Percentiles rank a stretch among this genome's conserved stretches.
These are phyloP conservation scores for Siniperca scherzeri DNA, from an alignment of 2,797 vertebrate species.

Conservation along the genomic window DNA sequence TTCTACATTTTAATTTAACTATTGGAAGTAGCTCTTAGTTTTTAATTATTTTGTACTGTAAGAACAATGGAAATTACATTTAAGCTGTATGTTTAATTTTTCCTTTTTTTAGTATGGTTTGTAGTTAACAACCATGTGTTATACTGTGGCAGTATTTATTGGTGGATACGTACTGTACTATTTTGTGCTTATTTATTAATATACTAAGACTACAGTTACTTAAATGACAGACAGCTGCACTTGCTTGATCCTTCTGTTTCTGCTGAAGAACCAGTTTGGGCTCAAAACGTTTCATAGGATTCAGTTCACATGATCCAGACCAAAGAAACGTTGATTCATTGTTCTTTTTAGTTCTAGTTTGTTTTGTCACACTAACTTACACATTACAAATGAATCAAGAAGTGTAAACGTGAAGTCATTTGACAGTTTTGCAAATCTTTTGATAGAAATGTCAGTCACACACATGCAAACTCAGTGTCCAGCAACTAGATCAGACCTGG, in stretches of 20 bases:
- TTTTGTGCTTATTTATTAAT: background rate
- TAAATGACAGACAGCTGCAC: too few species aligned
- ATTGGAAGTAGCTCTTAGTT: slow-evolving; percentile 6
- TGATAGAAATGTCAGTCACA: background rate
- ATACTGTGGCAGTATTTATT: background rate
- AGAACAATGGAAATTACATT: background rate
- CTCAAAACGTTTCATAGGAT: too few species aligned
- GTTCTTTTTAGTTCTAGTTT: background rate
- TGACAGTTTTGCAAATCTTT: background rate
- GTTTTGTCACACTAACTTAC: background rate
- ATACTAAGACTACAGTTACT: too few species aligned
- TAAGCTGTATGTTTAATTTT: background rate
- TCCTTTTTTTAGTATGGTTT: background rate
- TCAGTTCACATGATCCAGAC: background rate
- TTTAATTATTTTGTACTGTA: slow-evolving; percentile 15
- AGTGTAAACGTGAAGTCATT: background rate
- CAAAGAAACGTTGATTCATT: background rate
- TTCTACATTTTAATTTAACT: slow-evolving; percentile 1
- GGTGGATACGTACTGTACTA: background rate
- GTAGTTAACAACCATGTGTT: background rate
- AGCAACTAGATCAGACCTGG: background rate
- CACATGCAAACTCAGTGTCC: background rate
- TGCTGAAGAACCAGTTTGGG: too few species aligned
- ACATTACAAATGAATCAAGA: background rate
- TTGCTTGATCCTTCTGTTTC: too few species aligned